These are phyloP conservation scores for Diaprepes abbreviatus DNA, from an alignment of 2,888 invertebrate species.

Conservation along the genomic window DNA sequence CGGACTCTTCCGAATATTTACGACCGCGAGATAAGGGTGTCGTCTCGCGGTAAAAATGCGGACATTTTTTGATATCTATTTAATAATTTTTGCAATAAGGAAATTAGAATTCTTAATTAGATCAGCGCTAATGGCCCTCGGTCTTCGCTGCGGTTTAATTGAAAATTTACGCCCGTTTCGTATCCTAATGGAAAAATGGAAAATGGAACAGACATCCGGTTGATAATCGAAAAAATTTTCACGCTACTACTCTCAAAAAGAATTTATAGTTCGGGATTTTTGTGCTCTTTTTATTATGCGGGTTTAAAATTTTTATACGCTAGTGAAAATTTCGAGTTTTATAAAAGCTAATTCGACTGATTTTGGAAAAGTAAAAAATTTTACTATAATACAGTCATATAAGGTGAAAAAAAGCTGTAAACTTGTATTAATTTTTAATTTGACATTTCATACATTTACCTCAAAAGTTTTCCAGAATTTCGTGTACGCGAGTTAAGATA, in stretches of 20 bases:
- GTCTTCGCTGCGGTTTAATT: constrained; percentile 48
- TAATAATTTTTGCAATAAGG: constrained; percentile 52
- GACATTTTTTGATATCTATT: constrained; percentile 51
- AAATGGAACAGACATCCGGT: constrained; percentile 48
- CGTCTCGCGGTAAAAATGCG: constrained; percentile 44
- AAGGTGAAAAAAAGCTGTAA: too few species aligned
- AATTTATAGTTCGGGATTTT: neutral
- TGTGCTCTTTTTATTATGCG: too few species aligned
- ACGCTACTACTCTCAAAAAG: constrained; percentile 16
- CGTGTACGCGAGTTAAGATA: too few species aligned
- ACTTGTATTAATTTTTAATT: too few species aligned
- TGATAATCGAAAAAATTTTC: constrained; percentile 47
- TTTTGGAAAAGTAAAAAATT: too few species aligned
- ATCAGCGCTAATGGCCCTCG: constrained; percentile 49
- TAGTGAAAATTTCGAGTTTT: too few species aligned
- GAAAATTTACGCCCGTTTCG: constrained; percentile 49
- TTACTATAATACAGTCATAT: too few species aligned
- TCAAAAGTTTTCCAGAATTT: too few species aligned
- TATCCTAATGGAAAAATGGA: constrained; percentile 49
- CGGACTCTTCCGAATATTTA: constrained; percentile 48
- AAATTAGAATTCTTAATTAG: constrained; percentile 52
- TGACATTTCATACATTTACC: too few species aligned
- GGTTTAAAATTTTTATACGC: too few species aligned
- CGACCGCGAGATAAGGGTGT: constrained; percentile 42
- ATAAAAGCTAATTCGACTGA: too few species aligned